Percentiles rank a stretch among this genome's conserved stretches.
Conservation (phyloP, 2,797 vertebrate genomes). For the Hippoglossus hippoglossus region DNA sequence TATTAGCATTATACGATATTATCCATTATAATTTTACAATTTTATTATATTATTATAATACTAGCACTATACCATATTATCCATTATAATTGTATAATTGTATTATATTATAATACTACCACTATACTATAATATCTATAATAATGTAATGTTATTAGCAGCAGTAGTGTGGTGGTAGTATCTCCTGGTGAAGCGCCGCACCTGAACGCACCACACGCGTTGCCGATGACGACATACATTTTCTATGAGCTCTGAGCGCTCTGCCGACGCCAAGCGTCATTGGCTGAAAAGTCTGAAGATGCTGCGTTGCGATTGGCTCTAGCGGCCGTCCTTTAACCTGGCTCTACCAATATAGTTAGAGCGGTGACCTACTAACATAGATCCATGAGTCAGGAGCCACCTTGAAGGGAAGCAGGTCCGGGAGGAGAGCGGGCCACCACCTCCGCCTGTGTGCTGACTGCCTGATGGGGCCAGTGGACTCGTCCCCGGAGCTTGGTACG, state of each 20-base stretch:
- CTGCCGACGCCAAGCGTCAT: constrained; percentile 40
- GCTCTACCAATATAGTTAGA: constrained; percentile 77
- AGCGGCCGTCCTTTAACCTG: constrained; percentile 60
- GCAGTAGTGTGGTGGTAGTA: not conserved
- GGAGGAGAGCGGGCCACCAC: no score
- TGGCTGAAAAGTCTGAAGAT: constrained; percentile 50
- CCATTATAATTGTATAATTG: no score
- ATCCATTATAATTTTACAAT: no score
- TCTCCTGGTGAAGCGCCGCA: not conserved
- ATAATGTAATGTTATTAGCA: no score
- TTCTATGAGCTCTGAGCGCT: not conserved
- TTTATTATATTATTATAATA: no score
- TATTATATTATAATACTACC: no score
- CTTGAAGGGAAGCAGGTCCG: constrained; percentile 38
- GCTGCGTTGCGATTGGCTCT: constrained; percentile 73
- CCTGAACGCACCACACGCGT: constrained; percentile 23
- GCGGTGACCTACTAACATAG: constrained; percentile 95
- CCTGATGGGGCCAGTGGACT: constrained; percentile 25
- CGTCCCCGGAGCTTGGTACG: not conserved
- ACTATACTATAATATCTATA: no score
- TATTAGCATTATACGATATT: no score
- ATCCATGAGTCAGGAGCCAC: constrained; percentile 85
- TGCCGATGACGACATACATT: constrained; percentile 40
- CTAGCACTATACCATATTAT: no score
- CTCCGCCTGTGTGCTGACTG: constrained; percentile 1